Evolutionary conservation across 1,140 invertebrate genomes (phyloP), one percentile per base, ranked within the genome.

Genomic region (Temnothorax nylanderi): DNA sequence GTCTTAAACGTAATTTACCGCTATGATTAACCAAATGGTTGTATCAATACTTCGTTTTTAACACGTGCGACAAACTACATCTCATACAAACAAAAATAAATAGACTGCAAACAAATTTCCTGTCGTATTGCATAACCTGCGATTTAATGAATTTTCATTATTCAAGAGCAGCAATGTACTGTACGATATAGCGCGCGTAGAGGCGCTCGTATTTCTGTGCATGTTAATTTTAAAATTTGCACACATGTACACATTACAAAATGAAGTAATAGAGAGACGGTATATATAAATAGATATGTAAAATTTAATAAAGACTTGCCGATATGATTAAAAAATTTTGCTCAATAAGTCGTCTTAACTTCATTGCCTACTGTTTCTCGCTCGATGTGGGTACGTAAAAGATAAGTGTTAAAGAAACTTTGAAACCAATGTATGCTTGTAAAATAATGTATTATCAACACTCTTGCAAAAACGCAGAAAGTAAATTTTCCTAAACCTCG

Each of bases 271-370:
- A 81, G 77, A 67, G 16, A 37, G 67, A 67, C n/a, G 49, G 18
- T 54, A 21, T 56, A 37, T 32, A 65, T 65, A 64, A 16, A 81
- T 71, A 82, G 67, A 34, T 49, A 62, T 75, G 69, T 84, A 60
- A 84, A 84, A 75, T 84, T 74, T 60, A 84, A 82, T 82, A 72
- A 82, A 82, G 34, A 81, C 69, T 84, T 84, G 69, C 67, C 69
- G 49, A 75, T 54, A 80, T 75, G 6, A 84, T 84, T 72, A 71
- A 81, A 56, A 62, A 26, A 26, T 49, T 60, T 75, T 75, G 69
- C 54, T 60, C 54, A 74, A 84, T 18, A 56, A 56, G 13, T n/a
- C 0, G 32, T 49, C 21, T 60, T 60, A n/a, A 26, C 21, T 75
- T 84, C 49, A 60, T 75, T 16, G 18, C 26, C 51, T 47, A 44